Evolutionary conservation across 1,140 invertebrate species (phyloP).

Genomic region (Harpegnathos saltator): DNA sequence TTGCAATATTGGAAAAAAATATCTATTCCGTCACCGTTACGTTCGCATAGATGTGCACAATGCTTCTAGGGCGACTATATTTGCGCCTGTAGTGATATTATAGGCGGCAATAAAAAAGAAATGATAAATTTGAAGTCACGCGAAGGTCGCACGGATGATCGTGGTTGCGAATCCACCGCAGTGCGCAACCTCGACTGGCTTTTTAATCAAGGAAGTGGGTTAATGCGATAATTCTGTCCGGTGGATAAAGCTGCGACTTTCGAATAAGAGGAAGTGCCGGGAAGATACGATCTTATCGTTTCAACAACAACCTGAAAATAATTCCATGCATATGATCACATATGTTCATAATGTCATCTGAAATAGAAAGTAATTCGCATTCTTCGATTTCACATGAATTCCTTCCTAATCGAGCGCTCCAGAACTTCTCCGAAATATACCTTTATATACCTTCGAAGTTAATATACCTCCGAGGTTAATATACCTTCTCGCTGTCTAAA

Average conservation of each 20-base stretch:
- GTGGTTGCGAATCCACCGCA: conserved; percentile 34
- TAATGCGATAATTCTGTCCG: conserved; percentile 68
- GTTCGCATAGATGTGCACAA: background rate
- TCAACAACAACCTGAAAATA: background rate
- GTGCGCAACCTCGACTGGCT: conserved; percentile 21
- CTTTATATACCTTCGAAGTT: too few species aligned
- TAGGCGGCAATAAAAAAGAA: conserved; percentile 62
- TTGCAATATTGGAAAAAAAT: background rate
- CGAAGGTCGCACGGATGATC: conserved; percentile 72
- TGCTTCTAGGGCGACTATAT: background rate
- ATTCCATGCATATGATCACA: conserved; percentile 5
- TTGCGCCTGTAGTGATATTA: conserved; percentile 52
- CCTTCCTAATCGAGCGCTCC: too few species aligned
- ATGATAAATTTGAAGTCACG: conserved; percentile 72
- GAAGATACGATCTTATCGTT: conserved; percentile 34
- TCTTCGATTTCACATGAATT: background rate
- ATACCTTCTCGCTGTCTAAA: too few species aligned
- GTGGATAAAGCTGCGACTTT: conserved; percentile 36
- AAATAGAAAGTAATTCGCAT: background rate
- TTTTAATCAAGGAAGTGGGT: conserved; percentile 79
- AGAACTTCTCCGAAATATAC: too few species aligned
- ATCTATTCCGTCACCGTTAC: background rate
- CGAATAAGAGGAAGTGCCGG: conserved; percentile 20
- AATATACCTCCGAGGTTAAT: too few species aligned
- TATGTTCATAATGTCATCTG: background rate